Base-by-base conservation (phyloP, 2,888 invertebrate species). In the Timema cristinae region DNA sequence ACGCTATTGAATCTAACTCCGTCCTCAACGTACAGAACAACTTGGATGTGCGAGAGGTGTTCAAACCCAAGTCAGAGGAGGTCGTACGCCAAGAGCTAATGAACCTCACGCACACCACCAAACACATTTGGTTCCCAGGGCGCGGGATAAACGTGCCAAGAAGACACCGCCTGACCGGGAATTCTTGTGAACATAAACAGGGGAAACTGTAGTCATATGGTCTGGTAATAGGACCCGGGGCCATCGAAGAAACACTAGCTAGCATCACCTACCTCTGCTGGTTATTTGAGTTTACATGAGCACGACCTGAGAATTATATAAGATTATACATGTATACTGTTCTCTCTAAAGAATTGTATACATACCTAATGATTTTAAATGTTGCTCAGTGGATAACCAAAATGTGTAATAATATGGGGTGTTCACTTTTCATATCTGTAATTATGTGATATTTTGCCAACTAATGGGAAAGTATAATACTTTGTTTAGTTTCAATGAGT, bases 121-220 rank as follows among this genome's bases (percentile, higher is more conserved):
- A 90, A 80, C 93, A 95, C 79, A 85, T 89, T 50, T 95, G 95
- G 94, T 94, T 88, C 80, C 93, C 0, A 86, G 90, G 78, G 83
- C 88, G 16, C 86, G 90, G 77, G 89, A 90, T 80, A 91, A 89
- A 81, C 90, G 84, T 79, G 88, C 88, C 0, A 92, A 90, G 81
- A 87, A 88, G 72, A 90, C 86, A 0, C 85, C 87, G 77, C 88
- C 89, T 86, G 91, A 93, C 77, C 86, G 93, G 77, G 86, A 88
- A 68, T 93, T 90, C 81, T 85, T 93, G 79, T 90, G 86, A 83
- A 72, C 32, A 59, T 15, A 13, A 2, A 49, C 15, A n/a, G n/a
- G 13, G 16, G 6, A 61, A n/a, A 16, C 6, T 47, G 5, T 16
- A 61, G 47, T 61, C 16, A 61, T 47, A 61, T 47, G 47, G 47